Base-by-base conservation (phyloP, 1,140 invertebrate species). In the Heliconius eleuchia region DNA sequence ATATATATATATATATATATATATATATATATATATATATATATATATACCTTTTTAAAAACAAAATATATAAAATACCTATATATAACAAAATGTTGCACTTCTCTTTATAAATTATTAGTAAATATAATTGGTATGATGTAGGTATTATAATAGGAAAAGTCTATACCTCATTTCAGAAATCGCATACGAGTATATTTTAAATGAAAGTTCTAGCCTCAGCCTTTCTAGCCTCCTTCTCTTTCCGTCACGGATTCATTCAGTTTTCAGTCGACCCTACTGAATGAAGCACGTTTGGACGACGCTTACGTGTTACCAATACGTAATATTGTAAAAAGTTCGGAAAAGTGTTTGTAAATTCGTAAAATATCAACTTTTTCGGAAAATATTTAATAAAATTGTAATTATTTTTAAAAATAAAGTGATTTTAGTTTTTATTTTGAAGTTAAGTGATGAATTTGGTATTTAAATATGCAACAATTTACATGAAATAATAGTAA, bases 191-290 rank as follows among this genome's bases (percentile, higher is more conserved):
- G 34, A 37, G 34, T 37, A 37, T 7, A 37, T 37, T 37, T 37
- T 37, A 37, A 16, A 46, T 46, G 11, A 46, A 46, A 46, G 13
- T 11, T 60, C 57, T 60, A 19, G 7, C 19, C n/a, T n/a, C 8
- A 60, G 23, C 23, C 23, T 23, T 23, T 23, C 23, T 23, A 37
- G 1, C 2, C n/a, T 60, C 57, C 57, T 23, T 66, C 60, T 66
- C 60, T 66, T 66, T 66, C 60, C 60, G 3, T 66, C 60, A 66
- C 60, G 30, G 60, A 30, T 66, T 66, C 60, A 66, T 66, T 66
- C 60, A 66, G 60, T 66, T 66, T 66, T 66, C 60, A 66, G 60
- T 66, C 27, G 60, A 66, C 60, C 23, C 11, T 66, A 30, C 27
- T 13, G 11, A 27, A 66, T 18, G n/a, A 30, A 66, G 60, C 23